These are phyloP conservation scores for Noctua janthe DNA, from an alignment of 2,888 invertebrate species.

Conservation along the genomic window DNA sequence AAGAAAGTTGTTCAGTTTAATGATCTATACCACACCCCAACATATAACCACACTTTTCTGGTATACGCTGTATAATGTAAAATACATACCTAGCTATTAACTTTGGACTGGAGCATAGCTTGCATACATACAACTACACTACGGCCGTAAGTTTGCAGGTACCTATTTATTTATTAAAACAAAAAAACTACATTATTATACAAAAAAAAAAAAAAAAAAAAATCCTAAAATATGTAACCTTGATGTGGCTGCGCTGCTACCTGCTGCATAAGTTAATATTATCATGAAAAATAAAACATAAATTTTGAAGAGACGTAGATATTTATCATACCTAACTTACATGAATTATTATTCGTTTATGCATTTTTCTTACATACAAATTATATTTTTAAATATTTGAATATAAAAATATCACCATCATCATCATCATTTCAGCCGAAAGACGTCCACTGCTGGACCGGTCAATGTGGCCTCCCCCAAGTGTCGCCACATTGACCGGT, in stretches of 20 bases:
- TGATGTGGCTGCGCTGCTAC: not conserved
- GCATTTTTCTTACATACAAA: not conserved
- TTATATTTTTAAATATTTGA: not conserved
- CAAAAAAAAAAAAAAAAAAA: no score
- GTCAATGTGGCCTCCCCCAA: no score
- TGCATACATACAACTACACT: not conserved
- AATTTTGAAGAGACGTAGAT: not conserved
- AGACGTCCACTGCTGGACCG: no score
- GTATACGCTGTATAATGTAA: not conserved
- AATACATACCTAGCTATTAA: not conserved
- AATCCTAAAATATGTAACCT: not conserved
- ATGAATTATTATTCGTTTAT: not conserved
- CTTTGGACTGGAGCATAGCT: not conserved
- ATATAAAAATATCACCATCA: not conserved
- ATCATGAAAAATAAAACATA: not conserved
- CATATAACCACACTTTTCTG: not conserved
- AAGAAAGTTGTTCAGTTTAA: not conserved
- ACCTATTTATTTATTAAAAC: not conserved
- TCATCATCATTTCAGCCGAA: no score
- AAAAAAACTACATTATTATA: not conserved
- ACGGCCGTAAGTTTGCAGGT: not conserved
- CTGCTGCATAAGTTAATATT: not conserved
- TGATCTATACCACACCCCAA: not conserved
- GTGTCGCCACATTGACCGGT: no score
- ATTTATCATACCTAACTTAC: constrained; percentile 1